Percentiles rank a stretch among this genome's conserved stretches.
phyloP scores from a whole-genome alignment of 2,888 invertebrate species.

The Ophion costatus region DNA sequence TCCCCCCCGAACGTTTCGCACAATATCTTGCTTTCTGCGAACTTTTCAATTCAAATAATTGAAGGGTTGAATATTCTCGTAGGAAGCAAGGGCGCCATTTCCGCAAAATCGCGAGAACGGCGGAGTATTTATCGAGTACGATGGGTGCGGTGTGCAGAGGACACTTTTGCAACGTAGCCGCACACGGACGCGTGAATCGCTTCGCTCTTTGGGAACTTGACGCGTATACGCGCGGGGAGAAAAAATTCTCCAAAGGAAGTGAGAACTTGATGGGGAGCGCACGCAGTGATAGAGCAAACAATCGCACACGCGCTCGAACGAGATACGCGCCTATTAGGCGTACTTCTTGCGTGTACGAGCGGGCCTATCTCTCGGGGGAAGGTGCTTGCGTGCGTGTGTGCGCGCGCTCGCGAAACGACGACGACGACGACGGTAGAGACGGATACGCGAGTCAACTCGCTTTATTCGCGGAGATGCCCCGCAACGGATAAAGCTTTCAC shows the following conservation, averaged over 20 bases:
- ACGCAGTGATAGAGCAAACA: constrained; percentile 12
- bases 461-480: constrained; percentile 63
- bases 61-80: too few species aligned
- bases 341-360: background rate
- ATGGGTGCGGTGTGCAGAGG: too few species aligned
- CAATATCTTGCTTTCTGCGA: background rate
- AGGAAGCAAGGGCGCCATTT: too few species aligned
- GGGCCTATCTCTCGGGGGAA: background rate
- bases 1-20: constrained; percentile 12
- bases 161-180: too few species aligned
- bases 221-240: background rate
- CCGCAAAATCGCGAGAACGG: too few species aligned
- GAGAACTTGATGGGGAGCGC: constrained; percentile 36
- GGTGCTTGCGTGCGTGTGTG: background rate
- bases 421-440: background rate
- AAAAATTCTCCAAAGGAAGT: constrained; percentile 44
- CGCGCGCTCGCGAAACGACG: too few species aligned
- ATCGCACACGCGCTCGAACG: background rate
- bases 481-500: constrained; percentile 76
- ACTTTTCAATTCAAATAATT: too few species aligned
- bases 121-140: too few species aligned
- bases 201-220: too few species aligned
- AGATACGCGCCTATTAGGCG: background rate
- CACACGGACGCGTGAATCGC: too few species aligned
- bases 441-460: constrained; percentile 36